Base-by-base conservation (phyloP, 2,113 vertebrate genomes). In the Lontra canadensis region DNA sequence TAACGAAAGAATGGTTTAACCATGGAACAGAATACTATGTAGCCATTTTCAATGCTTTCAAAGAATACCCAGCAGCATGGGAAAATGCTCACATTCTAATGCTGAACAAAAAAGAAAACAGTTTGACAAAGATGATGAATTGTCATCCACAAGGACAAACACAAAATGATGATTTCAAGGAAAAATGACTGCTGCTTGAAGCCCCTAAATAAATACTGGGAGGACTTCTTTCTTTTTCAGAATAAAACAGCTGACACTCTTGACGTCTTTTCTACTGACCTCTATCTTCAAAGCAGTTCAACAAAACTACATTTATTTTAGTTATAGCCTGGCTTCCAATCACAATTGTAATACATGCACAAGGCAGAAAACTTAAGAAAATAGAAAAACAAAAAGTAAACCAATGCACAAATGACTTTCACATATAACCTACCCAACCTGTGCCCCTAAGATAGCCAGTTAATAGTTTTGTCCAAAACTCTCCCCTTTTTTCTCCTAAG, bases 131-230 rank as follows among this genome's bases (percentile, higher is more conserved):
- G 57, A 57, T 61, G 57, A 76, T 26, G 81, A 61, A 82, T 8
- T 92, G 7, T 74, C 15, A 92, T 31, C n/a, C 52, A 57, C 1
- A 73, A 49, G 34, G 26, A 82, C 44, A 71, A 79, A 14, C 44
- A 92, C 11, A 61, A 71, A 89, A 82, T 94, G 81, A 74, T 87
- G 52, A 87, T 67, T 95, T 92, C 67, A 95, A 94, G 90, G 44
- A 63, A 94, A 79, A 94, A 78, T 25, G 52, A 79, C 52, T 44
- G 9, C 36, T 82, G 63, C 52, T 85, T 79, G 10, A 23, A 80
- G 39, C 47, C n/a, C 76, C 63, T 94, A 74, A 52, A 31, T 63
- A 86, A 95, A 90, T 52, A 57, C 78, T 63, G 6, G 26, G 12
- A 49, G 49, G 36, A 42, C 7, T 61, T 87, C 26, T 69, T 85